Percentiles rank a stretch among this genome's conserved stretches.
These are phyloP conservation scores for Delichon dasypus DNA, from an alignment of 2,797 vertebrate genomes.

Conservation along the genomic window DNA sequence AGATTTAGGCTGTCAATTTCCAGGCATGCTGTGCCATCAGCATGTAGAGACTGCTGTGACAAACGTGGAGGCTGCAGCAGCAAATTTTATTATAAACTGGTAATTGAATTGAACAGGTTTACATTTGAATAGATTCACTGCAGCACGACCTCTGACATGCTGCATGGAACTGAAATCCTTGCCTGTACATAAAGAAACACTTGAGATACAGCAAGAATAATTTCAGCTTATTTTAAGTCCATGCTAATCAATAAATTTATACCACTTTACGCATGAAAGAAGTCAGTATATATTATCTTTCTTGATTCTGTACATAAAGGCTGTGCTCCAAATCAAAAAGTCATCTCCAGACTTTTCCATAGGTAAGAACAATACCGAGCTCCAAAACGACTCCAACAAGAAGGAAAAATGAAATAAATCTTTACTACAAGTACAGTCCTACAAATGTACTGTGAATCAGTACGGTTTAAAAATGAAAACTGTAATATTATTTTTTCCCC, in stretches of 20 bases:
- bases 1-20: constrained; percentile 81
- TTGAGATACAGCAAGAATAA: constrained; percentile 33
- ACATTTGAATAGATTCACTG: constrained; percentile 84
- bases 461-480: neutral
- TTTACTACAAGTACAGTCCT: neutral
- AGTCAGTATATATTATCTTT: neutral
- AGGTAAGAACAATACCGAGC: neutral
- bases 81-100: constrained; percentile 82
- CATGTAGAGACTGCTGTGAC: constrained; percentile 76
- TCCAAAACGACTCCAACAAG: neutral
- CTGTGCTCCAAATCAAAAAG: neutral
- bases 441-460: neutral
- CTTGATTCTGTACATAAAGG: neutral
- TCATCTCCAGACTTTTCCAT: neutral
- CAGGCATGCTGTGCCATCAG: constrained; percentile 77
- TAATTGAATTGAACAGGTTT: constrained; percentile 86
- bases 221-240: neutral
- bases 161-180: constrained; percentile 69
- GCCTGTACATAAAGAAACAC: constrained; percentile 68
- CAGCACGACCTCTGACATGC: constrained; percentile 75
- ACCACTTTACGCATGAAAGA: neutral
- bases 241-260: neutral
- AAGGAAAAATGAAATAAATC: neutral
- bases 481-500: neutral
- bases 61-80: constrained; percentile 73